A percentile compares a stretch with the other conserved stretches of the same genome.
phyloP scores from a whole-genome alignment of 1,140 invertebrate genomes.

The Drosophila asahinai region DNA sequence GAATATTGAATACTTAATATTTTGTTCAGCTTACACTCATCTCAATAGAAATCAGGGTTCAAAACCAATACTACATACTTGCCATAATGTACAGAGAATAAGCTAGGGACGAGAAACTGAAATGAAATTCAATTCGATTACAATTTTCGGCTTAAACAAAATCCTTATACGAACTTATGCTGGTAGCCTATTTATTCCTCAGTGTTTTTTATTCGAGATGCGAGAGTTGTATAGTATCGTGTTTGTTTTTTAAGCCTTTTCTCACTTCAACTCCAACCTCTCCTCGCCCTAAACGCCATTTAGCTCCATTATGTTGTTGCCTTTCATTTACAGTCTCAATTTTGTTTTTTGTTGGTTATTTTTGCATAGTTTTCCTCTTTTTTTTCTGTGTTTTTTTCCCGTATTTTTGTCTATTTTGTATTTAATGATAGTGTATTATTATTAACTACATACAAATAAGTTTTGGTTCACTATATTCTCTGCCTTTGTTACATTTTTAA shows the following conservation, averaged over 20 bases:
- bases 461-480: slow-evolving; percentile 66
- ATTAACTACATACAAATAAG: slow-evolving; percentile 79
- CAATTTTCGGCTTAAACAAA: slow-evolving; percentile 41
- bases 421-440: slow-evolving; percentile 54
- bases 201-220: slow-evolving; percentile 62
- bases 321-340: slow-evolving; percentile 79
- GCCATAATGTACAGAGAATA: slow-evolving; percentile 24
- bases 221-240: slow-evolving; percentile 61
- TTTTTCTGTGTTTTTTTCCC: slow-evolving; percentile 72
- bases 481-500: slow-evolving; percentile 68
- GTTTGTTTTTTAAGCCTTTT: slow-evolving; percentile 44
- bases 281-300: slow-evolving; percentile 22
- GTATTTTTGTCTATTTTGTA: slow-evolving; percentile 63
- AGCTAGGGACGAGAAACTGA: slow-evolving; percentile 12
- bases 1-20: slow-evolving; percentile 38
- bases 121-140: slow-evolving; percentile 28
- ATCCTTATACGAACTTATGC: slow-evolving; percentile 78
- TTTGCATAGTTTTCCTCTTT: slow-evolving; percentile 76
- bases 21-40: slow-evolving; percentile 9
- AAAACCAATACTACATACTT: slow-evolving; percentile 26
- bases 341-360: slow-evolving; percentile 78
- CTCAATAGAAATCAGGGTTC: not conserved
- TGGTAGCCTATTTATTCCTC: slow-evolving; percentile 75
- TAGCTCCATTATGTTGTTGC: slow-evolving; percentile 72
- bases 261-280: slow-evolving; percentile 44